phyloP scores from a whole-genome alignment of 1,140 invertebrate species.

The Saccostrea cuccullata region DNA sequence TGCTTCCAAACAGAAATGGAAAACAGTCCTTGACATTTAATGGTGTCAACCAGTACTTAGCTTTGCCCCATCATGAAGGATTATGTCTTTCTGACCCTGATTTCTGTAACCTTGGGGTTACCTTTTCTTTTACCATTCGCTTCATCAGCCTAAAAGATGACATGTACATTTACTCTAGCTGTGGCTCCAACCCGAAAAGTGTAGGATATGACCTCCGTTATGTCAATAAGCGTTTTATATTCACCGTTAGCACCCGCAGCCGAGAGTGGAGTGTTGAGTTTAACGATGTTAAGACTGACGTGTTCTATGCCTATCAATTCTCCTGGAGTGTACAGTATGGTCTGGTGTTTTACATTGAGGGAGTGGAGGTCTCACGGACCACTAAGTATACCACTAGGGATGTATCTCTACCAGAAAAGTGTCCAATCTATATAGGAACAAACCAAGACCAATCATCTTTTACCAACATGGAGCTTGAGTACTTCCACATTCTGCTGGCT shows the following conservation, averaged over 20 bases:
- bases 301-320: constrained; percentile 59
- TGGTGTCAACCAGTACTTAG: constrained; percentile 61
- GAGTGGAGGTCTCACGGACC: not conserved
- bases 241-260: constrained; percentile 62
- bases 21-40: constrained; percentile 61
- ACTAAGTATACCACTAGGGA: constrained; percentile 38
- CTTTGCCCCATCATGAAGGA: not conserved
- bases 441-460: constrained; percentile 11
- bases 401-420: constrained; percentile 42
- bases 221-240: constrained; percentile 52
- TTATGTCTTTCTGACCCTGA: constrained; percentile 60
- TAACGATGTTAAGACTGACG: constrained; percentile 37
- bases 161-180: constrained; percentile 63
- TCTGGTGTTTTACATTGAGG: constrained; percentile 45
- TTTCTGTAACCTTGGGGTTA: constrained; percentile 59
- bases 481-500: constrained; percentile 46
- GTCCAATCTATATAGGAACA: constrained; percentile 46
- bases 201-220: constrained; percentile 64
- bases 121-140: constrained; percentile 59
- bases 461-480: constrained; percentile 50
- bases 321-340: constrained; percentile 67
- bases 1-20: constrained; percentile 55
- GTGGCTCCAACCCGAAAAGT: constrained; percentile 51
- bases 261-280: constrained; percentile 64
- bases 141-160: constrained; percentile 56